Conservation (phyloP, 2,888 invertebrate species). For the Pogonocherus hispidulus region DNA sequence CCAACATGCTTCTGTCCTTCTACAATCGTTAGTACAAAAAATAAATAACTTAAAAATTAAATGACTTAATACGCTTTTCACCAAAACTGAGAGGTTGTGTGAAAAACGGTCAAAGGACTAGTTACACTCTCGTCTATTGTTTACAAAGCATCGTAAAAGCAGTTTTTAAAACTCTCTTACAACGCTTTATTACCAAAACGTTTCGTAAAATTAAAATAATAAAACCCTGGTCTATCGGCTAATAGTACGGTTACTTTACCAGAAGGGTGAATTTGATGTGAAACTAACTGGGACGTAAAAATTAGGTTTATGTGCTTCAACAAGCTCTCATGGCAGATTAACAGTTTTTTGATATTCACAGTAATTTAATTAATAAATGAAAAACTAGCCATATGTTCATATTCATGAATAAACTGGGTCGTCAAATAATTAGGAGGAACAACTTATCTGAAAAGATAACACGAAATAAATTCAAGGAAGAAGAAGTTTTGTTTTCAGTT, state of each 20-base stretch:
- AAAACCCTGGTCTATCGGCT: slow-evolving; percentile 63
- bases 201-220: slow-evolving; percentile 51
- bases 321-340: no score
- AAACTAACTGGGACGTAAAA: no score
- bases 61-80: slow-evolving; percentile 51
- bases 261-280: slow-evolving; percentile 1
- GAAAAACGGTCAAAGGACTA: slow-evolving; percentile 52
- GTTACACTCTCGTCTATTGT: slow-evolving; percentile 61
- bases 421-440: no score
- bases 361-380: no score
- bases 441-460: no score
- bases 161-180: not conserved
- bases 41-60: slow-evolving; percentile 58
- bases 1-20: not conserved
- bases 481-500: no score
- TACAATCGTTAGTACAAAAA: slow-evolving; percentile 44
- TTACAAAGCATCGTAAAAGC: slow-evolving; percentile 33
- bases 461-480: no score
- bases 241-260: slow-evolving; percentile 60
- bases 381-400: no score
- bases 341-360: no score
- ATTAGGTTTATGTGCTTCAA: no score
- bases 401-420: no score
- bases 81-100: slow-evolving; percentile 25
- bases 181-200: slow-evolving; percentile 27